Evolutionary conservation across 2,797 vertebrate species (phyloP).

Genomic region (Tamandua tetradactyla): DNA sequence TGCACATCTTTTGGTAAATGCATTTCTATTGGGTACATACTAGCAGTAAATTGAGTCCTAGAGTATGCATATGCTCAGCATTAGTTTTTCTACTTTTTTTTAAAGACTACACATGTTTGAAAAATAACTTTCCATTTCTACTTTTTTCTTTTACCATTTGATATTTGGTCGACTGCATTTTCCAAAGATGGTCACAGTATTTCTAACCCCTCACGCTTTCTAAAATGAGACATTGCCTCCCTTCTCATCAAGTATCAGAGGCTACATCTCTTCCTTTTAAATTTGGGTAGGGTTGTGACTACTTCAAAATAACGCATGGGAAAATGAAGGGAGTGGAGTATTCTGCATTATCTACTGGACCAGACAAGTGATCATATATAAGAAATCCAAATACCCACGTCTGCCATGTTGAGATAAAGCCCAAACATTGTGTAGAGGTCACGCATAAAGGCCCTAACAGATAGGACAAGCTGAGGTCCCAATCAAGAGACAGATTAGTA

Average conservation of each 20-base stretch:
- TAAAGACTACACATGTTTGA: background rate
- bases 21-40: background rate
- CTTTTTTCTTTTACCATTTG: background rate
- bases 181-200: background rate
- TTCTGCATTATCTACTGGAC: background rate
- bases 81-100: background rate
- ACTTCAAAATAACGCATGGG: background rate
- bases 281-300: background rate
- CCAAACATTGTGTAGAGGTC: background rate
- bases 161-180: background rate
- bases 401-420: background rate
- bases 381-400: background rate
- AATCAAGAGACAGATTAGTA: background rate
- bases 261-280: background rate
- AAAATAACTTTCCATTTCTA: background rate
- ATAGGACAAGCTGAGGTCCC: background rate
- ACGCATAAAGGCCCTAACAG: rapidly evolving
- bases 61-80: background rate
- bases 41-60: background rate
- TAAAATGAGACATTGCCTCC: background rate
- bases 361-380: background rate
- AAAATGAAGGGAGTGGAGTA: background rate
- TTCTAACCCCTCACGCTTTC: background rate
- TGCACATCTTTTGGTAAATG: background rate
- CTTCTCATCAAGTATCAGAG: background rate